Evolutionary conservation across 1,140 invertebrate species (phyloP).

Genomic region (Kradibia gibbosae): DNA sequence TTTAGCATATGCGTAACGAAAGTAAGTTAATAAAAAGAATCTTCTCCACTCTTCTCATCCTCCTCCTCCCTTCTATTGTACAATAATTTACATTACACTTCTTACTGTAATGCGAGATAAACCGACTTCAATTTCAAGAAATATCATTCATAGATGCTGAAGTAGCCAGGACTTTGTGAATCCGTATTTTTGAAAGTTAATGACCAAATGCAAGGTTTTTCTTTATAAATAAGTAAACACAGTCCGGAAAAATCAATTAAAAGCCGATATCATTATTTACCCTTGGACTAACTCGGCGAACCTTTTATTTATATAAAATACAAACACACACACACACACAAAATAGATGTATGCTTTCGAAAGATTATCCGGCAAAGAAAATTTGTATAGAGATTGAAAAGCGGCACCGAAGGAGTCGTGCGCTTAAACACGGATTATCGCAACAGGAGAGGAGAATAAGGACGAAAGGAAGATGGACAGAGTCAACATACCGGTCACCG

Average conservation of each 20-base stretch:
- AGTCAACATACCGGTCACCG: slow-evolving; percentile 25
- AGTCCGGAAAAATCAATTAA: slow-evolving; percentile 10
- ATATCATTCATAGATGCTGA: background rate
- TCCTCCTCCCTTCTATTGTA: no score
- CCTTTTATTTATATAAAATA: no score
- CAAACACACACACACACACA: background rate
- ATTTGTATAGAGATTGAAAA: background rate
- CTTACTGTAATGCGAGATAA: no score
- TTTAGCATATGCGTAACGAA: no score
- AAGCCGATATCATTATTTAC: slow-evolving; percentile 27
- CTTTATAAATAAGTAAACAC: background rate
- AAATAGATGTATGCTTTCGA: background rate
- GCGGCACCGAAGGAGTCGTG: background rate
- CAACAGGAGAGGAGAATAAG: background rate
- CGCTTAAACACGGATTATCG: slow-evolving; percentile 21
- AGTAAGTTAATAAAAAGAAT: no score
- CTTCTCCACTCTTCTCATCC: no score
- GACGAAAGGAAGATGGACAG: background rate
- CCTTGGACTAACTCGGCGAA: no score
- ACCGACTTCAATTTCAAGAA: background rate
- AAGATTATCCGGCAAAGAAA: slow-evolving; percentile 25
- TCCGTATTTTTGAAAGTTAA: background rate
- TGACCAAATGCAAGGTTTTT: background rate
- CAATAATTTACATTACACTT: no score
- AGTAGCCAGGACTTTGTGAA: background rate